Evolutionary conservation across 2,888 invertebrate genomes (phyloP).

Genomic region (Drosophila melanosoma): DNA sequence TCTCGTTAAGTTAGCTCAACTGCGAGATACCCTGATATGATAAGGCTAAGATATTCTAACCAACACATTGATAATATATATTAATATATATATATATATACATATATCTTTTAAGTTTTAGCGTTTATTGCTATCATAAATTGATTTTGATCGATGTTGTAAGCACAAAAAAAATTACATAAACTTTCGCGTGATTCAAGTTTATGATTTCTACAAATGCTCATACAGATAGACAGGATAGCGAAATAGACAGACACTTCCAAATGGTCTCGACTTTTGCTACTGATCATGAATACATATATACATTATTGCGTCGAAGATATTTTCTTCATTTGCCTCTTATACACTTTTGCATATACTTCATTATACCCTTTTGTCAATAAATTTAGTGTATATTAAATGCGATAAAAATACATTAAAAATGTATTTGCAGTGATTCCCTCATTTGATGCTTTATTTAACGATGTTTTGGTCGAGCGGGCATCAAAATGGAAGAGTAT

Average conservation of each 20-base stretch:
- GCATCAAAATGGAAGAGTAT: conserved; percentile 38
- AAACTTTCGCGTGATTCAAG: background rate
- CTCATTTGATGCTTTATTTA: conserved; percentile 5
- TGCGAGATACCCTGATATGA: background rate
- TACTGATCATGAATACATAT: background rate
- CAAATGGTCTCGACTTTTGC: background rate
- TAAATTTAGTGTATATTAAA: background rate
- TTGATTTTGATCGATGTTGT: background rate
- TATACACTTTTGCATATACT: background rate
- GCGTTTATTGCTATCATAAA: background rate
- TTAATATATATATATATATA: background rate
- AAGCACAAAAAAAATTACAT: background rate
- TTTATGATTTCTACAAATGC: background rate
- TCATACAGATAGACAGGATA: background rate
- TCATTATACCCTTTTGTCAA: background rate
- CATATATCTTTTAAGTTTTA: background rate
- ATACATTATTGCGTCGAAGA: background rate
- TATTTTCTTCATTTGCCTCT: background rate
- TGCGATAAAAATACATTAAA: conserved; percentile 11
- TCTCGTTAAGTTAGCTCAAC: background rate
- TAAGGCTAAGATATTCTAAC: background rate
- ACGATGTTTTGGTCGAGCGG: conserved; percentile 28
- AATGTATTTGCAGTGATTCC: conserved; percentile 25
- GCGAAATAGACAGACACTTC: background rate
- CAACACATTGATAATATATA: background rate